phyloP scores from a whole-genome alignment of 2,113 vertebrate species.

The Pardalotus punctatus region DNA sequence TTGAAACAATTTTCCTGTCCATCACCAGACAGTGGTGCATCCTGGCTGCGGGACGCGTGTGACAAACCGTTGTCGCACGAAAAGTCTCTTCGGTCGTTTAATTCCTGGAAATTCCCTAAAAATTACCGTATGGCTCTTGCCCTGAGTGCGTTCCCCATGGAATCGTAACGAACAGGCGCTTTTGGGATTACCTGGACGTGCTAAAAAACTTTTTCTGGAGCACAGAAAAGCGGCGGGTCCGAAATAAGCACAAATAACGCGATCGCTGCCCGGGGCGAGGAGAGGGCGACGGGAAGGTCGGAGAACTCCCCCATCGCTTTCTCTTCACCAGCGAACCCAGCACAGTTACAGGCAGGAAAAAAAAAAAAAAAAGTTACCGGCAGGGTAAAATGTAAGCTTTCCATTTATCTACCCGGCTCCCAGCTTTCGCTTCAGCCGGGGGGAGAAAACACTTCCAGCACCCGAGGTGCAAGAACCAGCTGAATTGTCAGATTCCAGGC shows the following conservation, averaged over 20 bases:
- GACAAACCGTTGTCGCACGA: not conserved
- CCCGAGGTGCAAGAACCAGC: not conserved
- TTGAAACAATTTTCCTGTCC: not conserved
- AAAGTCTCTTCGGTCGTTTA: not conserved
- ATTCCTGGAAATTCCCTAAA: not conserved
- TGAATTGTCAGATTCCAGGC: slow-evolving; percentile 24
- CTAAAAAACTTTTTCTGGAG: not conserved
- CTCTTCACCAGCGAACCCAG: not conserved
- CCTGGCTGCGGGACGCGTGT: not conserved
- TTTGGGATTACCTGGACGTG: not conserved
- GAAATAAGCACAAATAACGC: not conserved
- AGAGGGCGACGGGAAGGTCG: not conserved
- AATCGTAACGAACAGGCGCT: not conserved
- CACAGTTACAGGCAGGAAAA: not conserved
- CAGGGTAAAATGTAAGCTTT: not conserved
- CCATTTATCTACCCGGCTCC: not conserved
- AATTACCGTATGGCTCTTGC: not conserved
- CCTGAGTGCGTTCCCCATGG: not conserved
- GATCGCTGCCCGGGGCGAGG: not conserved
- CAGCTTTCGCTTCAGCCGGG: not conserved
- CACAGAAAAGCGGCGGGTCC: not conserved
- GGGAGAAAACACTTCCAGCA: not conserved
- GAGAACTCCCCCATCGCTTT: not conserved
- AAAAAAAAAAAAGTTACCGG: not conserved
- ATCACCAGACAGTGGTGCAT: not conserved